Percentiles rank a stretch among this genome's conserved stretches.
Evolutionary conservation across 2,888 invertebrate species (phyloP).

Genomic region (Dicyrtoma fusca): DNA sequence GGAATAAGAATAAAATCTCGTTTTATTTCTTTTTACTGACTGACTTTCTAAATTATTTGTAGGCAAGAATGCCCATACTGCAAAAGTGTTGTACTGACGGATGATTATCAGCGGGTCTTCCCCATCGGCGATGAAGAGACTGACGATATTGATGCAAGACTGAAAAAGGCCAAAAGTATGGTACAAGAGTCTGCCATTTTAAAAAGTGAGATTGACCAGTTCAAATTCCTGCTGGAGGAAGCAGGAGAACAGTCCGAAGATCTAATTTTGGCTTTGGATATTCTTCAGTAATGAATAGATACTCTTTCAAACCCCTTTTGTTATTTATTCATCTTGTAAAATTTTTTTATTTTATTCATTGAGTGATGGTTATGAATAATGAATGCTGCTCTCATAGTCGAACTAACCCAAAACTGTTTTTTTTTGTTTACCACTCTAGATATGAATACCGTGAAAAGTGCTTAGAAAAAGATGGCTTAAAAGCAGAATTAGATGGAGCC

Average conservation of each 20-base stretch:
- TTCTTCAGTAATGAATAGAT: constrained; percentile 51
- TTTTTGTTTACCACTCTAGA: too few species aligned
- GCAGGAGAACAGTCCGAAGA: constrained; percentile 46
- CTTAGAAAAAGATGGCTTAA: background rate
- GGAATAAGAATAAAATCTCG: too few species aligned
- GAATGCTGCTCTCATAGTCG: too few species aligned
- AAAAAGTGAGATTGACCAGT: constrained; percentile 48
- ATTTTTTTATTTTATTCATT: too few species aligned
- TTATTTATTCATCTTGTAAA: too few species aligned
- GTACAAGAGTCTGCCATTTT: constrained; percentile 13
- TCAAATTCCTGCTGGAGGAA: constrained; percentile 47
- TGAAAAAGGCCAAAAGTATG: constrained; percentile 50
- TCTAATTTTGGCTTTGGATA: constrained; percentile 50
- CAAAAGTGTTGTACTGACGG: constrained; percentile 45
- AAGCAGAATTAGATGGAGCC: too few species aligned
- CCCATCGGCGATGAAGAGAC: constrained; percentile 55
- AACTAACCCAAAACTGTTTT: too few species aligned
- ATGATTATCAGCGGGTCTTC: constrained; percentile 52
- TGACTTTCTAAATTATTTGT: too few species aligned
- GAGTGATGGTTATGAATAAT: too few species aligned
- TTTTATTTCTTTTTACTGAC: too few species aligned
- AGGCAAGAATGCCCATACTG: constrained; percentile 54
- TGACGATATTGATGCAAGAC: constrained; percentile 51
- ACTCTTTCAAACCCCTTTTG: too few species aligned
- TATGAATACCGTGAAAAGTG: background rate